Evolutionary conservation across 2,888 invertebrate genomes (phyloP), one percentile per base, ranked within the genome.

Genomic region (Phengaris arion): DNA sequence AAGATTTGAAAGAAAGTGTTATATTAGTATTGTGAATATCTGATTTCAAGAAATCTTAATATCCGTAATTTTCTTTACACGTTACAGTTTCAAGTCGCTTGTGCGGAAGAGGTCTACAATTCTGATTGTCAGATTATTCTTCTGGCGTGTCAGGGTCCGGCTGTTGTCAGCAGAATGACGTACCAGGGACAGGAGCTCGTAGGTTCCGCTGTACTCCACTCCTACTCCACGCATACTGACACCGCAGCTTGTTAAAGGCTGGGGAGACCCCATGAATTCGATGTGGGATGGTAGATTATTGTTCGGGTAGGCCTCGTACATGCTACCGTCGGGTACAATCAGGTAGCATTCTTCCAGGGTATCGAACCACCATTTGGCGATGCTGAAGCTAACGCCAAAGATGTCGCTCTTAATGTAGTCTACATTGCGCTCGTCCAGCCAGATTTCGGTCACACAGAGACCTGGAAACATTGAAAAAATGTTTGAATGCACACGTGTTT

Each of bases 151-250:
- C 10, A 89, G 15, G 4, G 80, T 81, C 0, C 79, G 68, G 5
- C 81, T 82, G 35, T 77, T 79, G 13, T 84, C 83, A 2, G 55
- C 45, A 0, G 69, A 74, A 35, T 85, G 82, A 0, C 79, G 46
- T 0, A 86, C 85, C 8, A 83, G 69, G 2, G 87, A 86, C 13
- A 83, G 48, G 7, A 89, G 78, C 77, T 87, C 84, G 57, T 89
- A 89, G 0, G 85, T 85, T 0, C 89, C 89, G 68, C 84, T 83
- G 57, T 80, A 77, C 0, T 80, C 81, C 0, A 77, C 76, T 1
- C 81, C 81, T 0, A 84, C 80, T 6, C 83, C 82, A 6, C 78
- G 76, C 78, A 89, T 85, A 0, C 79, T 82, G 35, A 87, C 79
- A 0, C 76, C 78, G 48, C 88, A 89, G 22, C 80, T 76, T 0